A percentile compares a stretch with the other conserved stretches of the same genome.
phyloP scores from a whole-genome alignment of 2,797 vertebrate species.

The Iguana delicatissima region DNA sequence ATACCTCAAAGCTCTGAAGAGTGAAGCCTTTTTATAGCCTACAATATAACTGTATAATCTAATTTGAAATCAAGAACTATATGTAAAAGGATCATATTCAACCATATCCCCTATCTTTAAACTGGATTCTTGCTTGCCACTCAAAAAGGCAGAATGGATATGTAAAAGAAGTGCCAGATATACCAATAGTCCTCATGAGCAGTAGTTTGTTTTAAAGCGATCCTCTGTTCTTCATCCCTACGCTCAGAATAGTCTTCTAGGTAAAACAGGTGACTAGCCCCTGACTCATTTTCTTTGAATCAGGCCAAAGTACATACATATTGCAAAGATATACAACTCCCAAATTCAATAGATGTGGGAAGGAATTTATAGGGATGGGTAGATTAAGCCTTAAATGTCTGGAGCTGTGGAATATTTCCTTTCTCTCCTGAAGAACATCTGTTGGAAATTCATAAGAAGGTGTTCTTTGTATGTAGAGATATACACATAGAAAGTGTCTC shows the following conservation, averaged over 20 bases:
- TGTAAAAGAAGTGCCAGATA: neutral
- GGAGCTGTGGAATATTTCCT: neutral
- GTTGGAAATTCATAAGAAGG: neutral
- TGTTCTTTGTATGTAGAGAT: neutral
- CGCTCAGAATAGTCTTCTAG: neutral
- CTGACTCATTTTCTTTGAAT: neutral
- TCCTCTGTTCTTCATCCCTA: neutral
- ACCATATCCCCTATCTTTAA: neutral
- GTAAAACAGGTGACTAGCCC: neutral
- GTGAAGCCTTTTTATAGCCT: neutral
- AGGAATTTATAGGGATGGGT: neutral
- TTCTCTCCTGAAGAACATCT: neutral
- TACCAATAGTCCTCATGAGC: neutral
- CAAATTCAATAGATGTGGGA: neutral
- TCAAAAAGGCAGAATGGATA: neutral
- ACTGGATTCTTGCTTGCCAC: too few relatives aligned
- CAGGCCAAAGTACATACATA: neutral
- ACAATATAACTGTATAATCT: neutral
- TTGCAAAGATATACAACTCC: too few relatives aligned
- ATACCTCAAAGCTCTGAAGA: neutral
- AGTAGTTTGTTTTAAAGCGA: neutral
- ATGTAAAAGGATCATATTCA: neutral
- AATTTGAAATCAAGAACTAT: neutral
- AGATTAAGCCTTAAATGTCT: neutral
- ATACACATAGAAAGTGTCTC: too few relatives aligned